Evolutionary conservation across 2,888 invertebrate species (phyloP), one percentile per base, ranked within the genome.

Genomic region (Subacronicta megacephala): DNA sequence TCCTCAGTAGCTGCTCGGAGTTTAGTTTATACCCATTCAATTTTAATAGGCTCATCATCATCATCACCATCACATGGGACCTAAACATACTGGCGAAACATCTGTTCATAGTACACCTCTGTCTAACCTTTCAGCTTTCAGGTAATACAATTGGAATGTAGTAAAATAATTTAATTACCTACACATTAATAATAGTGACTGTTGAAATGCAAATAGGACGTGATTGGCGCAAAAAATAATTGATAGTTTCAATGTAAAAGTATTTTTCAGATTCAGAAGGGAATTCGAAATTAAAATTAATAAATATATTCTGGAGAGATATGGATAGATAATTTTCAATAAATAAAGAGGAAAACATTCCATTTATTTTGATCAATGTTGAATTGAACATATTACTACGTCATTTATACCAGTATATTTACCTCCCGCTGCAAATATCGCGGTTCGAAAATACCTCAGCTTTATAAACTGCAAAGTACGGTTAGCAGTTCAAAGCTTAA

Each of bases 401-500:
- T 13, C n/a, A 46, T n/a, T 16, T 45, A 5, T 1, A 53, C n/a
- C 15, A 42, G 40, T 49, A 41, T 58, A 59, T 42, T 31, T 45
- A 17, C 33, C 17, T 47, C 37, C 49, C 31, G n/a, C 26, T 46
- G 12, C 45, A 58, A 50, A 53, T 36, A 49, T 31, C 67, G 62
- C 41, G 56, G 62, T 62, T 37, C 26, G 42, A 67, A 55, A 66
- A 49, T 66, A 46, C 52, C 45, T 53, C 56, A 20, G 42, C 36
- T 56, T 56, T 62, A 50, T 62, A 67, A 67, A 66, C 49, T 67
- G 56, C 41, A 46, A 52, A 52, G 45, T 55, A 61, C 62, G 62
- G 65, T 66, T 61, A 56, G 23, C 51, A 61, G 67, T 56, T 62
- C 45, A 66, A 67, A 62, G 62, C 52, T 66, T 40, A 56, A 66